A percentile compares a stretch with the other conserved stretches of the same genome.
Evolutionary conservation across 1,140 invertebrate genomes (phyloP).

Genomic region (Drosophila carrolli): DNA sequence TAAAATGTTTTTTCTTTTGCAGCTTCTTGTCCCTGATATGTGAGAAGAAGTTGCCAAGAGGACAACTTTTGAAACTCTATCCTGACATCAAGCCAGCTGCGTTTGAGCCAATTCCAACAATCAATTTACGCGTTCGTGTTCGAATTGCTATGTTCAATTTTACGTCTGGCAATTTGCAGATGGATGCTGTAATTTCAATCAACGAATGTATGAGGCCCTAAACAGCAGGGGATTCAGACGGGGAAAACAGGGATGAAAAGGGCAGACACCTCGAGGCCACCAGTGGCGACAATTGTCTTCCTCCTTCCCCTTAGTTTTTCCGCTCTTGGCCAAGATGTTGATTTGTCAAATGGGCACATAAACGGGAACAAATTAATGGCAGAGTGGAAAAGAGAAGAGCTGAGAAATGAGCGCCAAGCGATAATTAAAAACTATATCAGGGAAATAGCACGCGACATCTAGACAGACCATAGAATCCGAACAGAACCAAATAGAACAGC

Average conservation of each 20-base stretch:
- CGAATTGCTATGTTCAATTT: slow-evolving; percentile 25
- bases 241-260: slow-evolving; percentile 8
- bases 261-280: slow-evolving; percentile 59
- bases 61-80: slow-evolving; percentile 8
- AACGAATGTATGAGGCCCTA: slow-evolving; percentile 11
- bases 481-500: slow-evolving; percentile 16
- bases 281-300: slow-evolving; percentile 34
- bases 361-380: slow-evolving; percentile 47
- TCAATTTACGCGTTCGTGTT: slow-evolving; percentile 32
- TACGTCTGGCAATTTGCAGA: slow-evolving; percentile 36
- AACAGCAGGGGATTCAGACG: slow-evolving; percentile 10
- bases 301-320: neutral
- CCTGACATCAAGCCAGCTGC: slow-evolving; percentile 18
- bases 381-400: slow-evolving; percentile 1
- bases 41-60: slow-evolving; percentile 9
- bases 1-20: slow-evolving; percentile 2
- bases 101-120: slow-evolving; percentile 9
- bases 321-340: slow-evolving; percentile 33
- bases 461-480: slow-evolving; percentile 38
- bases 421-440: slow-evolving; percentile 58
- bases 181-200: slow-evolving; percentile 44
- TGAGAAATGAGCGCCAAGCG: slow-evolving; percentile 31
- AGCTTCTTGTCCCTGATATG: slow-evolving; percentile 1
- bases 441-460: slow-evolving; percentile 54
- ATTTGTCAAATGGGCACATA: slow-evolving; percentile 58